Base-by-base conservation (phyloP, 2,888 invertebrate genomes). In the Epinotia ramella region DNA sequence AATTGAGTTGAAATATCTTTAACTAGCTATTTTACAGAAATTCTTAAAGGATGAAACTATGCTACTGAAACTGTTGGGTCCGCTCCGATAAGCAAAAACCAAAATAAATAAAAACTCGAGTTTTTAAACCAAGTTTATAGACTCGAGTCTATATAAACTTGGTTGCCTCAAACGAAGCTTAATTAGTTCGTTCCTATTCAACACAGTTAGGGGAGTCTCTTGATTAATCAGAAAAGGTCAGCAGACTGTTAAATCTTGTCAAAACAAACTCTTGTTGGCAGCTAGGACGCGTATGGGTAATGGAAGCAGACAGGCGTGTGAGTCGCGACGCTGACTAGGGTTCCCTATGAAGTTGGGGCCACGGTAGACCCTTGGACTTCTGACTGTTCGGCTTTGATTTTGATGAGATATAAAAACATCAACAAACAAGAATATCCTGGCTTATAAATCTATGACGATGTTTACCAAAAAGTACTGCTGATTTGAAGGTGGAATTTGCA, bases 241-340 rank as follows among this genome's bases (percentile, higher is more conserved):
- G 80, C 81, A 87, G 89, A 89, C 87, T 87, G 87, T 89, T 81
- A 89, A 88, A 88, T 88, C 88, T 85, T 87, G 89, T 90, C 88
- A 87, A 85, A 82, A 80, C 78, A 78, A 83, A 85, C 84, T 85
- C 83, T 83, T 78, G 81, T 81, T 83, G 84, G 84, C 84, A 83
- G 82, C 81, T 82, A 83, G 82, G 77, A 85, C 83, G 83, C 83
- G 84, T 84, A 80, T 81, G 81, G 81, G 81, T 88, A 87, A 91
- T 89, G 79, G 81, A 80, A 84, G 80, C 80, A 80, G 91, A 91
- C 91, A 86, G 83, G 80, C 88, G 88, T 88, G 86, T 87, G 88
- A 88, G 86, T 85, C 81, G 81, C 79, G 77, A 82, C 82, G 56
- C n/a, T 53, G 53, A n/a, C 11, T 24, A 49, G 74, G 64, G 69